Evolutionary conservation across 2,113 vertebrate species (phyloP), one percentile per base, ranked within the genome.

Genomic region (Strix uralensis): DNA sequence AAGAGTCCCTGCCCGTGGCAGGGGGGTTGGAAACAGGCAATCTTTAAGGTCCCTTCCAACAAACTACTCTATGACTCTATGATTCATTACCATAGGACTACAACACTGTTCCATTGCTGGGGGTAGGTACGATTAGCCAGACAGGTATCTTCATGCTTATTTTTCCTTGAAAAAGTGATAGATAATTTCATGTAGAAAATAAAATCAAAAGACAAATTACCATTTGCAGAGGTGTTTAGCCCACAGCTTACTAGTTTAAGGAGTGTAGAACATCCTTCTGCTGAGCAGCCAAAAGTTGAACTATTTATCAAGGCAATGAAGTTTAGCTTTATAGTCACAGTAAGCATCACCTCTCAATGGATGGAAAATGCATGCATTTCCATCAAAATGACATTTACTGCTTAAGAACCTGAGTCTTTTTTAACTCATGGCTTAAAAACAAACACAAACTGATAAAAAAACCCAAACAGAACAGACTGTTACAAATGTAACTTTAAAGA

Each of bases 351-450:
- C 63, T 92, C 2, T 0, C 92, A 92, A 93, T 55, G 81, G 42
- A 97, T 92, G 87, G 75, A 61, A 96, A 92, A 83, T 34, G 19
- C 26, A 82, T 30, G 11, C 52, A 42, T 87, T 94, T 97, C 93
- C 57, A 94, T 96, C 81, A 96, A 92, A 95, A 88, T 94, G 75
- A 93, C 80, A 96, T 86, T 88, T 97, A 15, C 47, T 94, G n/a
- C 63, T 94, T 83, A 62, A 32, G 75, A 88, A 96, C 25, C 34
- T 63, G 51, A 85, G 26, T 21, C 34, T 61, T 95, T 90, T 93
- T 88, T 77, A 66, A 12, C 30, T 77, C 54, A 11, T 7, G 7
- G 17, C 4, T 96, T 71, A 80, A 88, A 96, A 72, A 8, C 8
- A 81, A 71, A 92, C 81, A 94, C 61, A 69, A 74, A 71, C 7